Evolutionary conservation across 2,113 vertebrate genomes (phyloP), one percentile per base, ranked within the genome.

Genomic region (Pterocles gutturalis): DNA sequence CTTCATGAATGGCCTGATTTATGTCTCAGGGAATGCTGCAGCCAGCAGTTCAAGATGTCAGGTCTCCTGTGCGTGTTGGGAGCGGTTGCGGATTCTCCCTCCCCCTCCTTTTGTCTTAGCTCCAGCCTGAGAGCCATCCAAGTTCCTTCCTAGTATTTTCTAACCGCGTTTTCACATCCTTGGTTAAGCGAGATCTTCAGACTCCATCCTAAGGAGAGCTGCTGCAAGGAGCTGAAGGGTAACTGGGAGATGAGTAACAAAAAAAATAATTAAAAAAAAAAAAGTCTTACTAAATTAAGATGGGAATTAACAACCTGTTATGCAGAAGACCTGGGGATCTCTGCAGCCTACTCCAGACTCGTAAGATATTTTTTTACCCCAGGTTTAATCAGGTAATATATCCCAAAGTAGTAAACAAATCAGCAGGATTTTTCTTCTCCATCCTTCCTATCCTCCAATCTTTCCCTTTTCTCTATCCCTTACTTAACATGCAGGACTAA

Each of bases 1-100:
- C 86, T 78, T 38, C 72, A 18, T 90, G 91, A 96, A 38, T 41
- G n/a, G 77, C 49, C 76, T 97, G 96, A 97, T 96, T 95, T 95
- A 95, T 83, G 81, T 71, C 70, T n/a, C 41, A 2, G 69, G 14
- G 84, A 79, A n/a, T 7, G 82, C 78, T 90, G 70, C 89, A 95
- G 95, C 80, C 91, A 84, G 87, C 57, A 57, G 79, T 84, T 79
- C 24, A 62, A 83, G 70, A 93, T 95, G 89, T 93, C 70, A 53
- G 45, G 36, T 69, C 78, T 83, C 73, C 75, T 0, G 0, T 84
- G 84, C 15, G 1, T 8, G 34, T 17, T 80, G 58, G 67, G 77
- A 87, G 81, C 1, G 10, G 45, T 76, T 80, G 83, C 0, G 7
- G 61, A 79, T 83, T 79, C 85, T 83, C 58, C 34, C 1, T 76